Percentiles rank a stretch among this genome's conserved stretches.
phyloP scores from a whole-genome alignment of 2,113 vertebrate species.

The Notarius quadriscutis region DNA sequence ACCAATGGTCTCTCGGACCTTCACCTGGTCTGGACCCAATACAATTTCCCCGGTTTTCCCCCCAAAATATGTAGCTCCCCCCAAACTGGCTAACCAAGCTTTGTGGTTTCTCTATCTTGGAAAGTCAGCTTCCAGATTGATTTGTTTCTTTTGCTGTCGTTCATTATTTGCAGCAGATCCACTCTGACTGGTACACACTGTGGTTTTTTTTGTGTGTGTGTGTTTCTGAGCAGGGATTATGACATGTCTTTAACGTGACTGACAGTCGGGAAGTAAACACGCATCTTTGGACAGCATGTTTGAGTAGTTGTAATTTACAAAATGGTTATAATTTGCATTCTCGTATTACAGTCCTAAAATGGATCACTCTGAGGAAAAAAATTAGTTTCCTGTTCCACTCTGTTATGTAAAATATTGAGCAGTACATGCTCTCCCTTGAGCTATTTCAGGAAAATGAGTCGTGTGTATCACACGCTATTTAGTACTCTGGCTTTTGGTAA shows the following conservation, averaged over 20 bases:
- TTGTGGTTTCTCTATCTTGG: background rate
- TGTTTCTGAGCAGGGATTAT: background rate
- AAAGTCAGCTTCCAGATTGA: background rate
- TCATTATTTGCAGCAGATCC: background rate
- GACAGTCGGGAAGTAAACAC: background rate
- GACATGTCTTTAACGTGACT: background rate
- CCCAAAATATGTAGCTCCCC: background rate
- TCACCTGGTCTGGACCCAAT: background rate
- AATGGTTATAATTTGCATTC: background rate
- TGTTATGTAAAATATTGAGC: slow-evolving; percentile 6
- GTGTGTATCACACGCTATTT: background rate
- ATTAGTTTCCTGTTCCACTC: background rate
- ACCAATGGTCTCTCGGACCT: background rate
- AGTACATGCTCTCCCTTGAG: background rate
- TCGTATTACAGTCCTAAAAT: background rate
- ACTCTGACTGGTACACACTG: background rate
- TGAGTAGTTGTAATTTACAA: background rate
- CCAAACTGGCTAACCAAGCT: background rate
- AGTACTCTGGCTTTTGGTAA: background rate
- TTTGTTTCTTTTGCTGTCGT: background rate
- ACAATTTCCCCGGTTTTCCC: background rate
- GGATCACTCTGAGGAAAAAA: background rate
- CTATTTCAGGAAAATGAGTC: slow-evolving; percentile 11
- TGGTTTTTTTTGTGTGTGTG: background rate
- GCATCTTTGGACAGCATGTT: too few relatives aligned